phyloP scores from a whole-genome alignment of 2,888 invertebrate genomes.

The Acholoe squamosa region DNA sequence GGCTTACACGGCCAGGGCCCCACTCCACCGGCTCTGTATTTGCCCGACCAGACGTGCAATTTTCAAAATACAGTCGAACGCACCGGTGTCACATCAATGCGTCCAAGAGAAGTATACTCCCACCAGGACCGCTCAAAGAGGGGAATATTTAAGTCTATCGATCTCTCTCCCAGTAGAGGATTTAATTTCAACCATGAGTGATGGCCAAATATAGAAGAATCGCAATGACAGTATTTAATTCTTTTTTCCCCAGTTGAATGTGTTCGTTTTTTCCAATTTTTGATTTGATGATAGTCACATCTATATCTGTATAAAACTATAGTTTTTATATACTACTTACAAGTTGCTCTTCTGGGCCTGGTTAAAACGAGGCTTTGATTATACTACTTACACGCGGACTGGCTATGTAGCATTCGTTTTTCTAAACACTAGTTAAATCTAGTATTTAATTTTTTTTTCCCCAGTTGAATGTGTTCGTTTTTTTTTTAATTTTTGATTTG shows the following conservation, averaged over 20 bases:
- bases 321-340: neutral
- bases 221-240: neutral
- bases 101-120: neutral
- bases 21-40: neutral
- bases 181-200: constrained; percentile 12
- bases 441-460: neutral
- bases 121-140: neutral
- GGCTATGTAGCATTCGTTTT: no score
- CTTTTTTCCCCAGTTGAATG: neutral
- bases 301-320: neutral
- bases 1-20: neutral
- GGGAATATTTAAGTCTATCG: neutral
- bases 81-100: neutral
- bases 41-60: constrained; percentile 20
- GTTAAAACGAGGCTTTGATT: neutral
- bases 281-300: neutral
- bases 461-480: neutral
- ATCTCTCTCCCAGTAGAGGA: neutral
- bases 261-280: neutral
- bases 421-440: no score
- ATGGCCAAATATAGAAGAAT: constrained; percentile 10
- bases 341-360: neutral
- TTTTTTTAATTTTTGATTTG: neutral
- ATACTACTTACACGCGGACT: neutral
- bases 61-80: neutral